These are phyloP conservation scores for Hippolais icterina DNA, from an alignment of 2,113 vertebrate species.

Conservation along the genomic window DNA sequence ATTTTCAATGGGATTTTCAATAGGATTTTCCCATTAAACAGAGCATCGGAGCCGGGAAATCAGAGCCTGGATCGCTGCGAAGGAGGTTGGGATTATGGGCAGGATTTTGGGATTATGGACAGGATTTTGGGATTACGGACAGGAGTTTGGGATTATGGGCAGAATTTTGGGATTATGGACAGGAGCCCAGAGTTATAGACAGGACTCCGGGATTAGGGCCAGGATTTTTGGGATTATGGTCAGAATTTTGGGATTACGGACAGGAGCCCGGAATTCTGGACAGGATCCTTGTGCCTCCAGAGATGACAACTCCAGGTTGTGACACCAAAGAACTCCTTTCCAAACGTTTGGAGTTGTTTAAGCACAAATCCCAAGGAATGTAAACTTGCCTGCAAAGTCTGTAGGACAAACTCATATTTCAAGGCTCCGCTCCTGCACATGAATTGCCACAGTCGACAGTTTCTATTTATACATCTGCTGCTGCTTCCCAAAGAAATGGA, in stretches of 20 bases:
- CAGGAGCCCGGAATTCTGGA: rapidly evolving
- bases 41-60: not conserved
- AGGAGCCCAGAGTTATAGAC: rapidly evolving
- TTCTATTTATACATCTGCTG: slow-evolving; percentile 25
- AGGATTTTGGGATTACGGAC: rapidly evolving
- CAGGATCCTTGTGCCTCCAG: not conserved
- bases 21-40: not conserved
- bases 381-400: not conserved
- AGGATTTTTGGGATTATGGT: rapidly evolving
- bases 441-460: not conserved
- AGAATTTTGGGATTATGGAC: rapidly evolving
- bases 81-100: not conserved
- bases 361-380: not conserved
- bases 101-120: not conserved
- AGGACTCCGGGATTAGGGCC: rapidly evolving
- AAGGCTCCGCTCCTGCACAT: not conserved
- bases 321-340: not conserved
- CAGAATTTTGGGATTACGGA: rapidly evolving
- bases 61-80: not conserved
- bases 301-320: not conserved
- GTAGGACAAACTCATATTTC: not conserved
- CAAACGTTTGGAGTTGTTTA: not conserved
- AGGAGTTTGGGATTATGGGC: rapidly evolving
- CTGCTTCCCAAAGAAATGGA: not conserved
- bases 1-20: not conserved